A percentile compares a stretch with the other conserved stretches of the same genome.
phyloP scores from a whole-genome alignment of 2,113 vertebrate species.

The Lynx canadensis region DNA sequence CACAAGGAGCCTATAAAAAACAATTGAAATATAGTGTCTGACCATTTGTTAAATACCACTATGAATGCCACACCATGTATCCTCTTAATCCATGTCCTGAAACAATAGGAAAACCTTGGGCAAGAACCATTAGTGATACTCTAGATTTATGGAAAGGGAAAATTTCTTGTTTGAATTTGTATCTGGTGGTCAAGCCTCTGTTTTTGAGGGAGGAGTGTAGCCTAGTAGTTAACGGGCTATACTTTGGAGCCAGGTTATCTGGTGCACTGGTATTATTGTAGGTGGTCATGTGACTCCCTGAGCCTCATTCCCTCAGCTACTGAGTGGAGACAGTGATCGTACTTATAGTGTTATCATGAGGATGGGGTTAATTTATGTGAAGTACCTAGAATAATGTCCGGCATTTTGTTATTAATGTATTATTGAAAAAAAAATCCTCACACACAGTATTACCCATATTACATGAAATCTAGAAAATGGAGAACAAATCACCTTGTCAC shows the following conservation, averaged over 20 bases:
- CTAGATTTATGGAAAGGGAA: neutral
- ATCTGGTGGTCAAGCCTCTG: neutral
- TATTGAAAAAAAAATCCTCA: conserved; percentile 5
- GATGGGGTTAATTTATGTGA: neutral
- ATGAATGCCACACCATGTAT: neutral
- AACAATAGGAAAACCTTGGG: neutral
- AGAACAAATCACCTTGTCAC: neutral
- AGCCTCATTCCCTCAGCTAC: neutral
- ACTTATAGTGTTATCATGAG: neutral
- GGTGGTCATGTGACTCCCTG: neutral
- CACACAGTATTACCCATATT: neutral
- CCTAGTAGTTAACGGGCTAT: neutral
- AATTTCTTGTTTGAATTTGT: conserved; percentile 10
- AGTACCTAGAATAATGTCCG: neutral
- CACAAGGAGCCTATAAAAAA: neutral
- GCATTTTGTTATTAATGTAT: neutral
- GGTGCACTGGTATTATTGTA: neutral
- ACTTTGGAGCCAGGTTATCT: neutral
- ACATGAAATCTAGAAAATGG: neutral
- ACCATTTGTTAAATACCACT: conserved; percentile 39
- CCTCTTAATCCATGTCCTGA: neutral
- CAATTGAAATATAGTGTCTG: conserved; percentile 9
- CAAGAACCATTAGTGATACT: neutral
- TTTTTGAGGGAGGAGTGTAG: neutral
- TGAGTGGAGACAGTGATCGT: neutral